phyloP scores from a whole-genome alignment of 2,797 vertebrate species.

The Mormyrops boulengeri region DNA sequence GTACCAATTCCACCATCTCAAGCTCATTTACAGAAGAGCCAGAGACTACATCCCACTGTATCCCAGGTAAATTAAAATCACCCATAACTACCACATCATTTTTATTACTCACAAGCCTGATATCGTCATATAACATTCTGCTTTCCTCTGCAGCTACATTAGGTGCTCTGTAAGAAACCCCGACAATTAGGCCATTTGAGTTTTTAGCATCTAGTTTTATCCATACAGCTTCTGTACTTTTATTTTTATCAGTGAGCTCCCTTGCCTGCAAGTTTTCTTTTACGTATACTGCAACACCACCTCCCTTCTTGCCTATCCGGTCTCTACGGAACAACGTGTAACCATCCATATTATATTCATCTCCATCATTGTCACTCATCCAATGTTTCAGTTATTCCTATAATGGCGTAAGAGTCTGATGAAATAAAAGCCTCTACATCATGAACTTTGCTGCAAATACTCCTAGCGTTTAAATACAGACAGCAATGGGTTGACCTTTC shows the following conservation, averaged over 20 bases:
- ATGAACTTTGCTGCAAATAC: background rate
- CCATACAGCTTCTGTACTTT: no score
- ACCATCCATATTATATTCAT: background rate
- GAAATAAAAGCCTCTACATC: background rate
- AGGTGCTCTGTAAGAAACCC: no score
- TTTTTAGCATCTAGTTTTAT: no score
- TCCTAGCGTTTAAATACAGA: background rate
- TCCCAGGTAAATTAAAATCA: background rate
- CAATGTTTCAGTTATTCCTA: background rate
- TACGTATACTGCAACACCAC: background rate
- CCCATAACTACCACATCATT: background rate
- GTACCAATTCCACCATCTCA: background rate
- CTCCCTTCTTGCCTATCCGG: background rate
- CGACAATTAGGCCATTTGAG: no score
- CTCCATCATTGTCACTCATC: background rate
- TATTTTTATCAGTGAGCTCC: no score
- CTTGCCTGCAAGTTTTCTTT: no score
- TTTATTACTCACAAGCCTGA: no score
- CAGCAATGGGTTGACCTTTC: background rate
- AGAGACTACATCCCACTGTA: background rate
- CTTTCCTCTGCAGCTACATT: no score
- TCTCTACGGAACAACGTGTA: background rate
- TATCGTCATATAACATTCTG: no score
- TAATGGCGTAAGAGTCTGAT: background rate
- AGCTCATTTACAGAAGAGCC: background rate